phyloP scores from a whole-genome alignment of 1,140 invertebrate genomes.

The Limonius californicus region DNA sequence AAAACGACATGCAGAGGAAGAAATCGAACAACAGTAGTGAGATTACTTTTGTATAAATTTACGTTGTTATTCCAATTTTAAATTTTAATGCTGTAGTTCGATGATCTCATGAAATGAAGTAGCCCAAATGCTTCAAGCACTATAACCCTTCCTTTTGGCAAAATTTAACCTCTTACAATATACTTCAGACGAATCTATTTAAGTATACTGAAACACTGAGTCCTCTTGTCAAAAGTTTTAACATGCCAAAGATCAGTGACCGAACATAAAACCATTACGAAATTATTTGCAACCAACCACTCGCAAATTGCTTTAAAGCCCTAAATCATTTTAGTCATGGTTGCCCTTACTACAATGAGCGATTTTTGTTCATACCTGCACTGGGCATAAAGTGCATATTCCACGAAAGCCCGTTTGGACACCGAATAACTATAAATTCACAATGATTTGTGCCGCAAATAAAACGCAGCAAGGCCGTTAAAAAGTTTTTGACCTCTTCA shows the following conservation, averaged over 20 bases:
- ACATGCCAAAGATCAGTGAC: no score
- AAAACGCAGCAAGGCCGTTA: not conserved
- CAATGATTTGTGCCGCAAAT: conserved; percentile 6
- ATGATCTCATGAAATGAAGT: no score
- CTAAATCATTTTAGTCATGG: conserved; percentile 12
- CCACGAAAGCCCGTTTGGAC: not conserved
- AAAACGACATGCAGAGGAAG: conserved; percentile 23
- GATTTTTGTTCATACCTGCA: no score
- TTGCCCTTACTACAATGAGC: not conserved
- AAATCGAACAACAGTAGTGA: conserved; percentile 10
- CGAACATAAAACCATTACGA: not conserved
- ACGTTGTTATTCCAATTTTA: no score
- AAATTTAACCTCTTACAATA: no score
- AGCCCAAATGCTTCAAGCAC: no score
- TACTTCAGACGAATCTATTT: no score
- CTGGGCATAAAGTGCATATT: no score
- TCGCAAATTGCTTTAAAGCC: not conserved
- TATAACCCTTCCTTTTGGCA: no score
- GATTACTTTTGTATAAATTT: not conserved
- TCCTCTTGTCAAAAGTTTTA: no score
- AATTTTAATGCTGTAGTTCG: no score
- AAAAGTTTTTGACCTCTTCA: not conserved
- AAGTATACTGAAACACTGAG: no score
- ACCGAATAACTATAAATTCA: not conserved
- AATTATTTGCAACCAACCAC: not conserved